Percentiles rank a stretch among this genome's conserved stretches.
Evolutionary conservation across 2,113 vertebrate species (phyloP).

Genomic region (Micromys minutus): DNA sequence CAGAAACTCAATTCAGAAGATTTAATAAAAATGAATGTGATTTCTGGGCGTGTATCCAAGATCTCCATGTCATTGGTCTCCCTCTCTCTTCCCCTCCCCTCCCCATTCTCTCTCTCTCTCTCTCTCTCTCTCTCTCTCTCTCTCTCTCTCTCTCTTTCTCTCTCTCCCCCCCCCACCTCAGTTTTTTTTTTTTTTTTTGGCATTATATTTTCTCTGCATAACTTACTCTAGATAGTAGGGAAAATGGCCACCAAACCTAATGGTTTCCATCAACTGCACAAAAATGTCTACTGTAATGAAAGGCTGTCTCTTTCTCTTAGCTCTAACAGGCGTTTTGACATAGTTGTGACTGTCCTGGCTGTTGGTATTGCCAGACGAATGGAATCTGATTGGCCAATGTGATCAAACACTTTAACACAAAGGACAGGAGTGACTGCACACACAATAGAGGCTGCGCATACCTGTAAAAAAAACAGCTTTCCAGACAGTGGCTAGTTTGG

Average conservation of each 20-base stretch:
- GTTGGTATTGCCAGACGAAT: background rate
- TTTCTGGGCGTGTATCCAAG: background rate
- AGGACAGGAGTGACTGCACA: too few relatives aligned
- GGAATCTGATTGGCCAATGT: background rate
- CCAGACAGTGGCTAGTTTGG: background rate
- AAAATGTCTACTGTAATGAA: background rate
- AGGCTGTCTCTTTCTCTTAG: background rate
- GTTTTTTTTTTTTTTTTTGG: background rate
- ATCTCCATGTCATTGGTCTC: background rate
- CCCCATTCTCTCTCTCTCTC: too few relatives aligned
- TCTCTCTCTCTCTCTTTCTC: too few relatives aligned
- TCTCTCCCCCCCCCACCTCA: too few relatives aligned
- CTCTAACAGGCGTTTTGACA: background rate
- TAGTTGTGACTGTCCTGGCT: background rate
- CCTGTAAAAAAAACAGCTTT: background rate
- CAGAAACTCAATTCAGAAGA: conserved; percentile 1
- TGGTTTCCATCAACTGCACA: background rate
- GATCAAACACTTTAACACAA: background rate
- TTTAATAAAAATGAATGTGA: background rate
- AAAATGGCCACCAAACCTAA: background rate
- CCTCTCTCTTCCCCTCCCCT: background rate
- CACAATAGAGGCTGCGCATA: background rate
- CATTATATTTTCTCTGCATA: background rate
- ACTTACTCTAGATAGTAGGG: background rate
- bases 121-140: background rate